Conservation (phyloP, 2,888 invertebrate genomes). For the Athalia cordata region DNA sequence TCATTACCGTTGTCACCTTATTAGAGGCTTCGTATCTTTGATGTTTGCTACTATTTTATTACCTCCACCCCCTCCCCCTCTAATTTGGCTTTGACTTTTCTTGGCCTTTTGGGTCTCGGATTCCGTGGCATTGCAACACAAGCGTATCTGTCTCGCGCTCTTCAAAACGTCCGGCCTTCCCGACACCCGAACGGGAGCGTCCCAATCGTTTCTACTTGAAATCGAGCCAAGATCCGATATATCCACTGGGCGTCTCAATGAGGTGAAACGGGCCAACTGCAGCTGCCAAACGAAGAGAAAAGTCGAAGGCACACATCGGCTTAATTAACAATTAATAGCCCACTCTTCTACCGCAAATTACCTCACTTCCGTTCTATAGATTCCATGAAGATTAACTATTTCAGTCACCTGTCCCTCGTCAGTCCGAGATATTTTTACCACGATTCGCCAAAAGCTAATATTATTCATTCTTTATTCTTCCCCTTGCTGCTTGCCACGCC, state of each 20-base stretch:
- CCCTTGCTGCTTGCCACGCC: too few species aligned
- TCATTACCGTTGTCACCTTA: slow-evolving; percentile 1
- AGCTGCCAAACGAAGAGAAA: slow-evolving; percentile 60
- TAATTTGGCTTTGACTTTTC: neutral
- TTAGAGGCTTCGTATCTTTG: neutral
- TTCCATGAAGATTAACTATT: slow-evolving; percentile 30
- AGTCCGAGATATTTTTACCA: neutral
- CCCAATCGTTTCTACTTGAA: slow-evolving; percentile 68
- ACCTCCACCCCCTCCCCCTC: neutral
- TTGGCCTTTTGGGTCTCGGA: slow-evolving; percentile 7
- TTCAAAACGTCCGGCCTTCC: slow-evolving; percentile 11
- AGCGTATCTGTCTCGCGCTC: neutral
- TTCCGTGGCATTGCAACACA: neutral
- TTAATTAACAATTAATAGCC: slow-evolving; percentile 69
- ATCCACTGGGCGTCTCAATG: slow-evolving; percentile 63
- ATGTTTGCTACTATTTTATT: neutral
- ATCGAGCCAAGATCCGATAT: slow-evolving; percentile 68
- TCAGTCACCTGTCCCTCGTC: slow-evolving; percentile 4
- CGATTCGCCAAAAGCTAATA: neutral
- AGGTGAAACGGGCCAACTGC: slow-evolving; percentile 59
- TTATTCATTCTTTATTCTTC: too few species aligned
- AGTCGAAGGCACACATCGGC: slow-evolving; percentile 54
- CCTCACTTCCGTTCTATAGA: slow-evolving; percentile 36
- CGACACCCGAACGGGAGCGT: slow-evolving; percentile 49
- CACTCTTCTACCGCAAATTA: slow-evolving; percentile 50